Conservation (phyloP, 2,888 invertebrate species). For the Microctonus aethiopoides region DNA sequence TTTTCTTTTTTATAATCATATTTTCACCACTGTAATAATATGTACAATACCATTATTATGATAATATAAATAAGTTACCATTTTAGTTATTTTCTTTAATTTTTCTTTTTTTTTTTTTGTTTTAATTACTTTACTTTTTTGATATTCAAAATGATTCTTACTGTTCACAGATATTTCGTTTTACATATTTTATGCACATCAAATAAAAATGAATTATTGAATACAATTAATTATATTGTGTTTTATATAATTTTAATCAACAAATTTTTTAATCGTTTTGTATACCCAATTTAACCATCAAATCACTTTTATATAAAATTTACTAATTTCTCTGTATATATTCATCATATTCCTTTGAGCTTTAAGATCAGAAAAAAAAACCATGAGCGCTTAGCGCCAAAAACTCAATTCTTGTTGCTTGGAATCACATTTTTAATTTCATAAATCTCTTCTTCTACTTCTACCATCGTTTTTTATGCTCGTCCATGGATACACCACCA, state of each 20-base stretch:
- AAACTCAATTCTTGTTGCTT: constrained; percentile 1
- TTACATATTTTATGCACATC: constrained; percentile 3
- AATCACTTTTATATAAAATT: constrained; percentile 23
- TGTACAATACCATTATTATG: constrained; percentile 58
- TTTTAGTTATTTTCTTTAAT: constrained; percentile 43
- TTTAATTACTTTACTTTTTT: constrained; percentile 11
- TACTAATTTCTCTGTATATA: constrained; percentile 20
- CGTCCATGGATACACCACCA: constrained; percentile 99
- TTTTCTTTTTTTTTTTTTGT: constrained; percentile 38
- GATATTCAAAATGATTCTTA: constrained; percentile 1
- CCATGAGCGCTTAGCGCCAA: constrained; percentile 12
- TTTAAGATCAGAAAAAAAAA: constrained; percentile 24
- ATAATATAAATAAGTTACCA: constrained; percentile 53
- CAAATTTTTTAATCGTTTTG: background rate
- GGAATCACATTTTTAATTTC: constrained; percentile 40
- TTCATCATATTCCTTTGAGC: constrained; percentile 27
- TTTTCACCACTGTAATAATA: constrained; percentile 49
- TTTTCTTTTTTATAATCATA: constrained; percentile 53
- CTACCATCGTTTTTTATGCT: constrained; percentile 99
- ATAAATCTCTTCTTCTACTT: constrained; percentile 45
- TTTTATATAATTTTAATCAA: constrained; percentile 1
- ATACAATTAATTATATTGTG: background rate
- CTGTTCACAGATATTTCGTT: background rate
- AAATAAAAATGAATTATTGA: background rate
- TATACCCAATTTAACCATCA: background rate